Evolutionary conservation across 1,140 invertebrate genomes (phyloP).

Genomic region (Hycleus phaleratus): DNA sequence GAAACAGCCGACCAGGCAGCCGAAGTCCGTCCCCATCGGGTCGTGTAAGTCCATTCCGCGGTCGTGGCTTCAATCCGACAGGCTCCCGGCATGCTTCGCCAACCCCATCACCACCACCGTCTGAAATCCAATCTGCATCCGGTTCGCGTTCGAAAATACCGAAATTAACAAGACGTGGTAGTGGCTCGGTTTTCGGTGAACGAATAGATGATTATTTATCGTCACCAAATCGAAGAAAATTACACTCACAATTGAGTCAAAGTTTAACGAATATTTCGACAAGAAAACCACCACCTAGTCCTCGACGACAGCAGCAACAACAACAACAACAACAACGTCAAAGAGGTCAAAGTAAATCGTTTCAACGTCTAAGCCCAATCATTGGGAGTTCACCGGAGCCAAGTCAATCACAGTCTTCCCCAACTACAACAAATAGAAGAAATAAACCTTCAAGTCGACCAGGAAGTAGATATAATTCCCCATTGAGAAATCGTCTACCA

Average conservation of each 20-base stretch:
- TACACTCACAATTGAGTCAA: conserved; percentile 30
- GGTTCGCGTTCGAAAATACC: conserved; percentile 21
- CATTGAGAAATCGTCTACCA: conserved; percentile 11
- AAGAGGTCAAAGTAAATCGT: conserved; percentile 18
- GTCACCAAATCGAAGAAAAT: conserved; percentile 10
- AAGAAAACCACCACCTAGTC: conserved; percentile 26
- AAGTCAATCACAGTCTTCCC: conserved; percentile 38
- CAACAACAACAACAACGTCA: background rate
- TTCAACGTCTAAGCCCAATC: conserved; percentile 36
- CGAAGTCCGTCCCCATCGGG: conserved; percentile 43
- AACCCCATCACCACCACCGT: conserved; percentile 28
- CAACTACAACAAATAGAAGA: conserved; percentile 28
- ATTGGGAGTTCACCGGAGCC: conserved; percentile 38
- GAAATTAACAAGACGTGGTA: conserved; percentile 22
- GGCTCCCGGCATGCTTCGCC: conserved; percentile 37
- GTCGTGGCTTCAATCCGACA: conserved; percentile 47
- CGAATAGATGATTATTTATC: conserved; percentile 19
- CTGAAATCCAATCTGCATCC: conserved; percentile 5
- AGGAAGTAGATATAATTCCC: conserved; percentile 30
- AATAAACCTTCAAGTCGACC: conserved; percentile 25
- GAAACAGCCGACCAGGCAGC: conserved; percentile 38
- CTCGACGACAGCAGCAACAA: conserved; percentile 2
- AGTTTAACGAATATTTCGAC: conserved; percentile 35
- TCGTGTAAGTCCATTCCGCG: conserved; percentile 49
- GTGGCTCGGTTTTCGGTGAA: conserved; percentile 24